phyloP scores from a whole-genome alignment of 2,888 invertebrate species.

The Nysson spinosus region DNA sequence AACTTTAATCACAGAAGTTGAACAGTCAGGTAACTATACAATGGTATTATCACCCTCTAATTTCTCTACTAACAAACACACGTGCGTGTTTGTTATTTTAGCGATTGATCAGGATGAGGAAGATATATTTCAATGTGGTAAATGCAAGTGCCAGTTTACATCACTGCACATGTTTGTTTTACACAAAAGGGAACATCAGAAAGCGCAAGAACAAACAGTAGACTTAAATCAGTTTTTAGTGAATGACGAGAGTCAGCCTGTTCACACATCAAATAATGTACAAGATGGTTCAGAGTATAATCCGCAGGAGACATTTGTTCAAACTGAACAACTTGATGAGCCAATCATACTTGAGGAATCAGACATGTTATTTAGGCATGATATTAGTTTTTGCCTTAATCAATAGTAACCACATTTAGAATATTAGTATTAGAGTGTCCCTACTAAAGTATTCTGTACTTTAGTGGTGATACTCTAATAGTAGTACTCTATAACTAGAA shows the following conservation, averaged over 20 bases:
- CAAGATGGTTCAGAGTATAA: slow-evolving; percentile 66
- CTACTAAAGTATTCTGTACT: too few relatives aligned
- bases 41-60: too few relatives aligned
- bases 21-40: slow-evolving; percentile 69
- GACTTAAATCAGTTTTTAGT: slow-evolving; percentile 73
- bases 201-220: slow-evolving; percentile 70
- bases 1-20: slow-evolving; percentile 71
- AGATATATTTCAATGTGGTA: slow-evolving; percentile 85
- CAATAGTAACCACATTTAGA: too few relatives aligned
- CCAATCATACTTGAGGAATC: slow-evolving; percentile 74
- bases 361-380: slow-evolving; percentile 74
- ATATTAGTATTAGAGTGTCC: too few relatives aligned
- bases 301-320: slow-evolving; percentile 68
- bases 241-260: slow-evolving; percentile 63
- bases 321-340: slow-evolving; percentile 67
- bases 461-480: too few relatives aligned
- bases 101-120: slow-evolving; percentile 79
- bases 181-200: slow-evolving; percentile 80
- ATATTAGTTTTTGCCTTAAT: slow-evolving; percentile 4
- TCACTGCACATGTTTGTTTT: slow-evolving; percentile 80
- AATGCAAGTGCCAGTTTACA: slow-evolving; percentile 83
- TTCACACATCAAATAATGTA: slow-evolving; percentile 62
- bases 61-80: not conserved
- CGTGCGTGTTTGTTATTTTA: slow-evolving; percentile 29
- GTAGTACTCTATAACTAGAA: slow-evolving; percentile 7